Evolutionary conservation across 23 tunicate genomes (phyloP), one percentile per base, ranked within the genome.

Genomic region (Ascidia mentula): DNA sequence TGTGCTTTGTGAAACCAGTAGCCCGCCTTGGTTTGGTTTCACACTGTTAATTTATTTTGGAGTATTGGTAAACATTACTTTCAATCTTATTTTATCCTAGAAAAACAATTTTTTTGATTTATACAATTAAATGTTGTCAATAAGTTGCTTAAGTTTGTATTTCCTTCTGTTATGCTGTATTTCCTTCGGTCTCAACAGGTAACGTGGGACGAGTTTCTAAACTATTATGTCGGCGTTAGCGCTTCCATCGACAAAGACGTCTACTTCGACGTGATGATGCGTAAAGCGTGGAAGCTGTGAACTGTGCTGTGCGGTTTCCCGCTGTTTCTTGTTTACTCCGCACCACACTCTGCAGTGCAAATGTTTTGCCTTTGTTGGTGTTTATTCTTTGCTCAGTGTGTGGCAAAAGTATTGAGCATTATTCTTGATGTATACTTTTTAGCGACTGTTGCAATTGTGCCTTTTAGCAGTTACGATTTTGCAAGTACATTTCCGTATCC

Each of bases 201-300:
- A 18, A 87, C 93, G 2, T 96, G 89, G 59, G 99, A 96, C 69
- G 99, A 96, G 45, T 96, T 96, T 59, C 92, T 60, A 79, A 96
- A 96, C 59, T 96, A 96, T 46, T 96, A 96, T 60, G 90, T 87
- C 22, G 99, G 99, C 28, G 97, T 96, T 15, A 82, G 90, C 46
- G 92, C 97, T 69, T 91, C 97, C 4, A 87, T 96, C 36, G 99
- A 96, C 76, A 85, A 84, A 28, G 99, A 96, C 74, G 99, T 87
- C 5, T 96, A 96, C 77, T 96, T 96, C 65, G 97, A 96, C 72
- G 97, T 96, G 1, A 96, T 96, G 99, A 96, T 96, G 99, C 73
- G 97, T 37, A 92, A 90, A 84, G 99, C 99, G 24, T 96, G 99
- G 99, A 96, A 91, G 80, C 79, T 96, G 31, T 96, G 60, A 87